Conservation (phyloP, 2,888 invertebrate species). For the Macaria notata region DNA sequence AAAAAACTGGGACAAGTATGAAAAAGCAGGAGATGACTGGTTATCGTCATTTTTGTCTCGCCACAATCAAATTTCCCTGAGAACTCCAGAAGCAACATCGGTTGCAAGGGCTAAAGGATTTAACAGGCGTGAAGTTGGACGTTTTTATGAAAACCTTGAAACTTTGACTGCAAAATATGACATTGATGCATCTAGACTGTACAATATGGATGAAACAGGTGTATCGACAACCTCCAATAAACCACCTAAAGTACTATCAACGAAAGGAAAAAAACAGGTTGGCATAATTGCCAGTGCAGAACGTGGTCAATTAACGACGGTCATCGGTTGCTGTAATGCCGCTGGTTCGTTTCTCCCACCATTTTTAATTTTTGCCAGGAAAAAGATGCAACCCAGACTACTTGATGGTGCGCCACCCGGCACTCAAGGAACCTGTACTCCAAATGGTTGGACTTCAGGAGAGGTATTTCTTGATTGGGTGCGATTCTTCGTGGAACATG, state of each 20-base stretch:
- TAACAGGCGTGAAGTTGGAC: slow-evolving; percentile 35
- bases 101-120: slow-evolving; percentile 35
- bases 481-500: slow-evolving; percentile 37
- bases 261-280: slow-evolving; percentile 32
- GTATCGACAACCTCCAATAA: slow-evolving; percentile 32
- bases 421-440: slow-evolving; percentile 34
- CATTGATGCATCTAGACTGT: slow-evolving; percentile 31
- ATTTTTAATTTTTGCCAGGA: slow-evolving; percentile 44
- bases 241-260: slow-evolving; percentile 33
- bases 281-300: slow-evolving; percentile 31
- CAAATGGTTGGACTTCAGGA: slow-evolving; percentile 39
- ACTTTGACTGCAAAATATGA: slow-evolving; percentile 29
- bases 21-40: slow-evolving; percentile 16
- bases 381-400: slow-evolving; percentile 40
- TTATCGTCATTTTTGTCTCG: slow-evolving; percentile 26
- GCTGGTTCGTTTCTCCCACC: slow-evolving; percentile 46
- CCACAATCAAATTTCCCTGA: slow-evolving; percentile 28
- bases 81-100: slow-evolving; percentile 37
- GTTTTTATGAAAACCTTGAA: slow-evolving; percentile 33
- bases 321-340: slow-evolving; percentile 41
- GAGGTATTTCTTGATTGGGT: slow-evolving; percentile 40
- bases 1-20: slow-evolving; percentile 32
- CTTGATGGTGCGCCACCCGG: slow-evolving; percentile 42
- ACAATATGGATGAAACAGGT: slow-evolving; percentile 37
- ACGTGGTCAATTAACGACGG: slow-evolving; percentile 38